These are phyloP conservation scores for Drosophila sucinea DNA, from an alignment of 1,140 invertebrate species.

Conservation along the genomic window DNA sequence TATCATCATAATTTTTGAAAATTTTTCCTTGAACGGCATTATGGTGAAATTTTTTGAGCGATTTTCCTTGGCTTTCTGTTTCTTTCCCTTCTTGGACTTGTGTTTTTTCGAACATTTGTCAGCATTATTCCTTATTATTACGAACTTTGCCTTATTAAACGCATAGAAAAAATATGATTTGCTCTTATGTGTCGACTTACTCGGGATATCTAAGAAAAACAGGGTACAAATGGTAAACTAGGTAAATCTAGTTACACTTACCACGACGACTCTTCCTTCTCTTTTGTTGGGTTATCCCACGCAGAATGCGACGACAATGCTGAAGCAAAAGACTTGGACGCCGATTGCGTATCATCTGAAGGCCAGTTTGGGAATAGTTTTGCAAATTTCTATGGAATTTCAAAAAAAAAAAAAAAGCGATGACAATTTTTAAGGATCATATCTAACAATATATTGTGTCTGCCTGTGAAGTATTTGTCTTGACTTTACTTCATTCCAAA, in stretches of 20 bases:
- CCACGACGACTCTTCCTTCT: not conserved
- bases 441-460: not conserved
- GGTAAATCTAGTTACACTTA: not conserved
- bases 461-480: not conserved
- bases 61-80: too few relatives aligned
- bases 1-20: too few relatives aligned
- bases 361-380: not conserved
- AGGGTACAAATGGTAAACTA: too few relatives aligned
- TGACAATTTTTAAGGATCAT: not conserved
- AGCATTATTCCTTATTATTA: too few relatives aligned
- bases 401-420: not conserved
- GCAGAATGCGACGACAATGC: not conserved
- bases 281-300: not conserved
- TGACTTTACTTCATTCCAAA: conserved; percentile 10
- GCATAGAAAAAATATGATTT: too few relatives aligned
- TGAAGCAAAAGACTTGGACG: not conserved
- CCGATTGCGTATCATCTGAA: not conserved
- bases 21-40: too few relatives aligned
- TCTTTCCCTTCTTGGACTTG: too few relatives aligned
- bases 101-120: too few relatives aligned
- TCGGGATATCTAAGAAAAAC: too few relatives aligned
- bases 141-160: too few relatives aligned
- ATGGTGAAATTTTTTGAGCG: too few relatives aligned
- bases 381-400: not conserved
- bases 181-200: too few relatives aligned